These are phyloP conservation scores for Drosophila subobscura DNA, from an alignment of 1,140 invertebrate species.

Conservation along the genomic window DNA sequence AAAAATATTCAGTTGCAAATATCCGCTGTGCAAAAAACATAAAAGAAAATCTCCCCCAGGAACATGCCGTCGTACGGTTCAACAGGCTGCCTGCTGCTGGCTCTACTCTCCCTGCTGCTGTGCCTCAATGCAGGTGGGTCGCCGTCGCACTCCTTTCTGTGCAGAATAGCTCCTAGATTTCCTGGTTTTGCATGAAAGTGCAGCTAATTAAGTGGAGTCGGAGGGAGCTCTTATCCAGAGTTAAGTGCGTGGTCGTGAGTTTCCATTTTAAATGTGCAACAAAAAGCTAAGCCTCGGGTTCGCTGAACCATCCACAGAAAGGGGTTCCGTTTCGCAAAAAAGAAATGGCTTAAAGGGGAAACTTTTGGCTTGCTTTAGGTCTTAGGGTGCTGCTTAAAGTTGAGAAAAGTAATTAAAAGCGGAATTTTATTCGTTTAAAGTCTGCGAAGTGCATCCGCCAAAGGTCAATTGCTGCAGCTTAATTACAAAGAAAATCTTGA, in stretches of 20 bases:
- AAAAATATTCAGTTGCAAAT: slow-evolving; percentile 5
- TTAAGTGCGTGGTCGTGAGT: slow-evolving; percentile 42
- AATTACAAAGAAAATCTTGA: too few relatives aligned
- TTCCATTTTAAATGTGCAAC: slow-evolving; percentile 55
- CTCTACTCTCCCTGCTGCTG: slow-evolving; percentile 51
- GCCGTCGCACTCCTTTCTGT: not conserved
- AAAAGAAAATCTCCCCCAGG: slow-evolving; percentile 5
- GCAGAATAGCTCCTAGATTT: not conserved
- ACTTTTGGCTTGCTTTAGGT: slow-evolving; percentile 33
- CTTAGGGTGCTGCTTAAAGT: slow-evolving; percentile 5
- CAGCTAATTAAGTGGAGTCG: slow-evolving; percentile 61
- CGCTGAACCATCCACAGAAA: slow-evolving; percentile 41
- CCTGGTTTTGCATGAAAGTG: slow-evolving; percentile 43
- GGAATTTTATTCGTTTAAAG: too few relatives aligned
- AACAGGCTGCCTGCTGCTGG: slow-evolving; percentile 55
- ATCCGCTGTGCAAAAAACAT: not conserved
- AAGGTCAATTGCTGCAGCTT: too few relatives aligned
- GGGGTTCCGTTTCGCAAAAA: slow-evolving; percentile 15
- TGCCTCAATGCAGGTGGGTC: slow-evolving; percentile 68
- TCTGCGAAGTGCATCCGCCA: too few relatives aligned
- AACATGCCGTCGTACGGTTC: slow-evolving; percentile 57
- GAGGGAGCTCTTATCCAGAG: not conserved
- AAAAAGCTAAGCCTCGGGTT: slow-evolving; percentile 35
- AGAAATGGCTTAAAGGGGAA: slow-evolving; percentile 8
- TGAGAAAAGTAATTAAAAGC: not conserved